Conservation (phyloP, 1,140 invertebrate species). For the Zaprionus capensis region DNA sequence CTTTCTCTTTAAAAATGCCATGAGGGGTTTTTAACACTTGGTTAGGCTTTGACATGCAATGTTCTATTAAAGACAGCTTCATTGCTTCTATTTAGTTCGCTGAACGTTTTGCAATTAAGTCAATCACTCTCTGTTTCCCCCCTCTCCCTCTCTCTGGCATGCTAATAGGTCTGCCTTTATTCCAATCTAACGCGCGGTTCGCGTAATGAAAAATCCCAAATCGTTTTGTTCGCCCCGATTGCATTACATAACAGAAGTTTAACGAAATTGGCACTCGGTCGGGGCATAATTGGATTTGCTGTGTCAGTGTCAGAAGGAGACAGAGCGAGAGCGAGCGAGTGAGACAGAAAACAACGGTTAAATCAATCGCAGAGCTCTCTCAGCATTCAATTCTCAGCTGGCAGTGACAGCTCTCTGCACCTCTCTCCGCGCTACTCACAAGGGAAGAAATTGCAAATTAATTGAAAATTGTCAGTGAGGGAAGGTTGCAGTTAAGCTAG, state of each 20-base stretch:
- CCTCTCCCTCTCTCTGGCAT: neutral
- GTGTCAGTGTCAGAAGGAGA: conserved; percentile 30
- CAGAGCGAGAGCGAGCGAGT: neutral
- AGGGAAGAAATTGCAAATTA: neutral
- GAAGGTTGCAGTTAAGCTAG: neutral
- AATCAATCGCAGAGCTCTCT: conserved; percentile 32
- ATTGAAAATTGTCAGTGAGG: conserved; percentile 34
- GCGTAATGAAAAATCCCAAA: conserved; percentile 34
- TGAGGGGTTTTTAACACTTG: neutral
- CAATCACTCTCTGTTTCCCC: neutral
- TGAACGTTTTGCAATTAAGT: neutral
- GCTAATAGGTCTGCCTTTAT: conserved; percentile 10
- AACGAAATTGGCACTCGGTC: conserved; percentile 26
- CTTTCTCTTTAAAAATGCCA: neutral
- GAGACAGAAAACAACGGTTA: conserved; percentile 23
- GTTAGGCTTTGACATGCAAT: neutral
- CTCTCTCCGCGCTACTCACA: neutral
- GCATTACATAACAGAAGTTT: conserved; percentile 35
- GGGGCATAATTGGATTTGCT: conserved; percentile 44
- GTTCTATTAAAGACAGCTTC: neutral
- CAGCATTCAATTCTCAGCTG: conserved; percentile 12
- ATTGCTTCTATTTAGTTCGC: neutral
- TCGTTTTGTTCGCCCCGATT: conserved; percentile 37
- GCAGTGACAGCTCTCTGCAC: neutral
- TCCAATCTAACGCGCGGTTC: conserved; percentile 18